These are phyloP conservation scores for Mythimna pallens DNA, from an alignment of 2,888 invertebrate genomes.

Conservation along the genomic window DNA sequence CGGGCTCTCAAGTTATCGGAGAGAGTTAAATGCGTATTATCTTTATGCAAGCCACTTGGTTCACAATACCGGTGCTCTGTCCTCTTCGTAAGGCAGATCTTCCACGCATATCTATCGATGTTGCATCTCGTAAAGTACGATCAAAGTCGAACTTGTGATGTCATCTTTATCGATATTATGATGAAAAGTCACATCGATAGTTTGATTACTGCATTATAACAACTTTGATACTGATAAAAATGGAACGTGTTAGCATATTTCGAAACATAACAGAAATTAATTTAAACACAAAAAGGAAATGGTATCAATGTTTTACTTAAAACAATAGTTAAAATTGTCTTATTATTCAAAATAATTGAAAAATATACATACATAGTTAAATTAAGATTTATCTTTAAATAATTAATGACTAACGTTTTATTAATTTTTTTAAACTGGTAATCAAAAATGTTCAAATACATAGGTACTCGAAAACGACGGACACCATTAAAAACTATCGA, in stretches of 20 bases:
- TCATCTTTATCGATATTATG: slow-evolving; percentile 70
- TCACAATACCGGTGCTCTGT: slow-evolving; percentile 87
- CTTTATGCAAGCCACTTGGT: slow-evolving; percentile 90
- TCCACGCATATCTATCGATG: slow-evolving; percentile 86
- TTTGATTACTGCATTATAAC: not conserved
- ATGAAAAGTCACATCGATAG: slow-evolving; percentile 50
- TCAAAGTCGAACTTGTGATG: slow-evolving; percentile 75
- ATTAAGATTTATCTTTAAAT: too few relatives aligned
- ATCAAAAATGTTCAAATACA: not conserved
- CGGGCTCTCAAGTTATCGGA: slow-evolving; percentile 79
- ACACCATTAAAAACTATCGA: slow-evolving; percentile 32
- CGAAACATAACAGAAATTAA: not conserved
- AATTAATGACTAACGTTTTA: not conserved
- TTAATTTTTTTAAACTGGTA: too few relatives aligned
- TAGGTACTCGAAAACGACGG: not conserved
- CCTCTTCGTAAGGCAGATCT: slow-evolving; percentile 85
- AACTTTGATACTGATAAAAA: not conserved
- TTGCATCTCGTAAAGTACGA: slow-evolving; percentile 83
- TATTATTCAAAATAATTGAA: too few relatives aligned
- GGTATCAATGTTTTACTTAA: not conserved
- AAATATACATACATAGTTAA: too few relatives aligned
- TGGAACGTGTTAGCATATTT: too few relatives aligned
- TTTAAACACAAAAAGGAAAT: not conserved
- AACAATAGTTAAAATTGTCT: not conserved
- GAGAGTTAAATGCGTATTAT: slow-evolving; percentile 88